Evolutionary conservation across 2,113 vertebrate genomes (phyloP).

Genomic region (Muntiacus muntjak): DNA sequence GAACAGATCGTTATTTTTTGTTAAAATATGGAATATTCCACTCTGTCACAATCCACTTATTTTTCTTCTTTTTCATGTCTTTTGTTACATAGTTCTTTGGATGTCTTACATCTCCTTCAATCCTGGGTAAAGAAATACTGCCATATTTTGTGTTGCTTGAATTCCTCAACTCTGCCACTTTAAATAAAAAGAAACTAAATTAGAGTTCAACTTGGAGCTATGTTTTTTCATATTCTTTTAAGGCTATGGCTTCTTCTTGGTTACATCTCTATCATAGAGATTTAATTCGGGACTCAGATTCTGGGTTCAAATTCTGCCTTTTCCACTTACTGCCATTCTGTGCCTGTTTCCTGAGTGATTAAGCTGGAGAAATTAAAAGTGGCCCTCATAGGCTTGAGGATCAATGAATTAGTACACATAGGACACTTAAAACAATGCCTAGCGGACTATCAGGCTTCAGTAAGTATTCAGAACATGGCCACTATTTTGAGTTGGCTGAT

Average conservation of each 20-base stretch:
- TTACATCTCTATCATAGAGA: neutral
- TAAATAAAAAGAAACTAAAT: constrained; percentile 21
- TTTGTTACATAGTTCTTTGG: neutral
- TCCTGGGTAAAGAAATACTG: neutral
- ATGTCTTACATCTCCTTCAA: neutral
- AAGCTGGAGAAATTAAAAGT: neutral
- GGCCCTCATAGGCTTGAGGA: neutral
- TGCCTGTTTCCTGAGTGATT: neutral
- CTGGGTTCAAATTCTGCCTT: neutral
- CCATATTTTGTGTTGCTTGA: neutral
- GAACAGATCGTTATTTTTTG: neutral
- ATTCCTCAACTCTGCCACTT: neutral
- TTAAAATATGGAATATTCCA: neutral
- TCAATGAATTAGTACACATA: neutral
- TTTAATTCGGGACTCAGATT: constrained; percentile 27
- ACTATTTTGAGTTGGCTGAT: neutral
- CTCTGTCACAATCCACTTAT: neutral
- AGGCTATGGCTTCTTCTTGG: neutral
- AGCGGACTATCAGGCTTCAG: neutral
- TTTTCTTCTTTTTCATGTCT: neutral
- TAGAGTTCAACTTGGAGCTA: neutral
- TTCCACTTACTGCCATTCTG: neutral
- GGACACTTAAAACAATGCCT: neutral
- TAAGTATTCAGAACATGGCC: neutral
- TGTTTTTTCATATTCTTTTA: neutral